Evolutionary conservation across 2,888 invertebrate genomes (phyloP).

Genomic region (Adelphocoris suturalis): DNA sequence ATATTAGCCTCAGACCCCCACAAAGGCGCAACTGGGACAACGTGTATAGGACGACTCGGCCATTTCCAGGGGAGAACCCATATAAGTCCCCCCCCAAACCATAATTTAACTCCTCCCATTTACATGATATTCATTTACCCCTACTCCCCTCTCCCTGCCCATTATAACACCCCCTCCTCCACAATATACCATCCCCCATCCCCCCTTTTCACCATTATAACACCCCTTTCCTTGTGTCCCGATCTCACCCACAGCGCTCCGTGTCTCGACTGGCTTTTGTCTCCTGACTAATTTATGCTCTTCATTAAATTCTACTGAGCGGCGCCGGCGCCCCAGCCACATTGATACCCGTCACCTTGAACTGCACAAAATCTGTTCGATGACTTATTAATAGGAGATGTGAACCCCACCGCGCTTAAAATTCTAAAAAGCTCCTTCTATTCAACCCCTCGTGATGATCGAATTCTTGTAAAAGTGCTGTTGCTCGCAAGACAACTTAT

Average conservation of each 20-base stretch:
- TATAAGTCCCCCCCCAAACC: constrained; percentile 20
- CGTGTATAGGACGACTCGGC: neutral
- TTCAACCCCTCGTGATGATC: neutral
- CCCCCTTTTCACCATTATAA: neutral
- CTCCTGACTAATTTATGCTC: constrained; percentile 49
- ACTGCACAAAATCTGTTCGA: neutral
- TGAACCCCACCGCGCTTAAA: no score
- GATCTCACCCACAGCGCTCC: neutral
- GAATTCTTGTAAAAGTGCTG: no score
- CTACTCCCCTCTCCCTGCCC: neutral
- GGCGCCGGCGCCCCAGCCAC: constrained; percentile 23
- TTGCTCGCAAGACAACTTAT: no score
- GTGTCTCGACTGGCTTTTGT: constrained; percentile 3
- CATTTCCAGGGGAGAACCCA: constrained; percentile 46
- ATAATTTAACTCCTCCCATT: constrained; percentile 51
- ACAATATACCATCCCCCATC: neutral
- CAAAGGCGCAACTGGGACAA: constrained; percentile 37
- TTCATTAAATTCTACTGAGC: constrained; percentile 39
- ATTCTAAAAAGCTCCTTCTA: neutral
- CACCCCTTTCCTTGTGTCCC: neutral
- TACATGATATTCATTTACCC: constrained; percentile 50
- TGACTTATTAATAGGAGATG: no score
- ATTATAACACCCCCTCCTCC: constrained; percentile 9
- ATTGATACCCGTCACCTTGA: neutral
- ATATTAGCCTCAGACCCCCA: constrained; percentile 37